Evolutionary conservation across 2,888 invertebrate genomes (phyloP).

Genomic region (Aplocera efformata): DNA sequence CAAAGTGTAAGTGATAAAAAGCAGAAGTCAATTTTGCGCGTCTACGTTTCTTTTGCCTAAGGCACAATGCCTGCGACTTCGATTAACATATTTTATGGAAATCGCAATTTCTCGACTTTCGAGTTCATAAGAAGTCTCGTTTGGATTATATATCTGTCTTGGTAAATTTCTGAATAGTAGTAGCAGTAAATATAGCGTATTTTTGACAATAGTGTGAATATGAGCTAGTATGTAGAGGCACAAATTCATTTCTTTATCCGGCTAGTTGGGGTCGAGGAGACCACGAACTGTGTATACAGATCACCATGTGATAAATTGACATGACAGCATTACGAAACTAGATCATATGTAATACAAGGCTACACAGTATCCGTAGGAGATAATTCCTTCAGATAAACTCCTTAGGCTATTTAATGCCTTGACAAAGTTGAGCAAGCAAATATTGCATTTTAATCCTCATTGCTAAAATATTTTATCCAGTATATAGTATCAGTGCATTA

Average conservation of each 20-base stretch:
- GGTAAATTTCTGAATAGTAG: too few species aligned
- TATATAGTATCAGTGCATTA: too few species aligned
- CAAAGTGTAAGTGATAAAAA: conserved; percentile 47
- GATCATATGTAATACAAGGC: conserved; percentile 41
- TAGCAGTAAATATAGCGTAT: too few species aligned
- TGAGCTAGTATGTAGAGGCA: too few species aligned
- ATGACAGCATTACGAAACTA: conserved; percentile 50
- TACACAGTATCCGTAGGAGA: conserved; percentile 36
- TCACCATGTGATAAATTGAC: conserved; percentile 47
- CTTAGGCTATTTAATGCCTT: conserved; percentile 41
- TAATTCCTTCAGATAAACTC: conserved; percentile 38
- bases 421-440: conserved; percentile 31
- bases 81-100: too few species aligned
- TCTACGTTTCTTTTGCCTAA: too few species aligned
- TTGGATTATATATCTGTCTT: too few species aligned
- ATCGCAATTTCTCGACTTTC: too few species aligned
- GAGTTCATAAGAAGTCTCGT: too few species aligned
- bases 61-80: too few species aligned
- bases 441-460: conserved; percentile 23
- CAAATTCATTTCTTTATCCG: conserved; percentile 21
- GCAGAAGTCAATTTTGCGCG: too few species aligned
- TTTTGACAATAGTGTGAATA: too few species aligned
- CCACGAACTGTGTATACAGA: conserved; percentile 41
- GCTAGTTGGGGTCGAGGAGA: conserved; percentile 32
- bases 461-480: conserved; percentile 12